Percentiles rank a stretch among this genome's conserved stretches.
Conservation (phyloP, 2,113 vertebrate species). For the Phylloscopus trochilus region DNA sequence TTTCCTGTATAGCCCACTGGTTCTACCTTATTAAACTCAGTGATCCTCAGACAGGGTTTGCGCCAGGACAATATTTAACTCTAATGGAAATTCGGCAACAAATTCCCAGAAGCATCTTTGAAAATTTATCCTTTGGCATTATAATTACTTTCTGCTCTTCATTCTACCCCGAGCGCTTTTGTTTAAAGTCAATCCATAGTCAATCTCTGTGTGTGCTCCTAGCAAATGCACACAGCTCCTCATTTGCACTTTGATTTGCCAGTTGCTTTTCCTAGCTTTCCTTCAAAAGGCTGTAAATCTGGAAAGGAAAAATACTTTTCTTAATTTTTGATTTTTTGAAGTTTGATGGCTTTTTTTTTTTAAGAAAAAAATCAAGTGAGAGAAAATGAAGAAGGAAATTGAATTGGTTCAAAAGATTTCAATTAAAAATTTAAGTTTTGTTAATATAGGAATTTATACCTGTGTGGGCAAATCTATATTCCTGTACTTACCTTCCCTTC, state of each 20-base stretch:
- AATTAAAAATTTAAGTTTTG: conserved; percentile 43
- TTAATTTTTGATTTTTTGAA: neutral
- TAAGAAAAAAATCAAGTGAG: neutral
- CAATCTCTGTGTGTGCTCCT: neutral
- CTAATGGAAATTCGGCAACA: neutral
- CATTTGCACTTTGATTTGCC: neutral
- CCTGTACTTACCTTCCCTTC: neutral
- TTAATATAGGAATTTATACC: neutral
- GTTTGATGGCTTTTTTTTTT: neutral
- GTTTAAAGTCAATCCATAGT: neutral
- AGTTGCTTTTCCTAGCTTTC: neutral
- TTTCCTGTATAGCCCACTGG: neutral
- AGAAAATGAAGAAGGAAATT: neutral
- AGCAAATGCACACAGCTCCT: neutral
- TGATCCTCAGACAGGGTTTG: neutral
- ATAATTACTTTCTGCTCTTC: neutral
- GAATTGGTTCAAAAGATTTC: neutral
- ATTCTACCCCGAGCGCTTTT: neutral
- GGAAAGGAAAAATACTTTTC: neutral
- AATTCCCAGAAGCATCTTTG: neutral
- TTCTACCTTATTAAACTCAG: neutral
- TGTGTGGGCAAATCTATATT: neutral
- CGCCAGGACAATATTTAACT: neutral
- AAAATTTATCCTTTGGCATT: conserved; percentile 11
- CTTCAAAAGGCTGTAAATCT: neutral